phyloP scores from a whole-genome alignment of 1,140 invertebrate genomes.

The Conopomorpha cramerella region DNA sequence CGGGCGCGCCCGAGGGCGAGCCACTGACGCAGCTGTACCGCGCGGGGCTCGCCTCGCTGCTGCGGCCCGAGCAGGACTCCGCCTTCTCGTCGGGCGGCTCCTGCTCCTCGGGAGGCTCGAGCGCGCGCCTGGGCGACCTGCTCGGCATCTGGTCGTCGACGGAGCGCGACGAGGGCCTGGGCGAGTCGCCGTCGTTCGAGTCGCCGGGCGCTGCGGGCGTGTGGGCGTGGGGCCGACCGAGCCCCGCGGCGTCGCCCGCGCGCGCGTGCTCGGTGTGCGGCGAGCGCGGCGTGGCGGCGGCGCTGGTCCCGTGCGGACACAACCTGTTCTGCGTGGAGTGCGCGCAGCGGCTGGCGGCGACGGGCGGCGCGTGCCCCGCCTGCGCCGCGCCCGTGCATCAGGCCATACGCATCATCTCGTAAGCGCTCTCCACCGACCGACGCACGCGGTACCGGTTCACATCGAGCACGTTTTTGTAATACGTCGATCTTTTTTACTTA shows the following conservation, averaged over 20 bases:
- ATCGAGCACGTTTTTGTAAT: conserved; percentile 17
- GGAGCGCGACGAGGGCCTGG: conserved; percentile 80
- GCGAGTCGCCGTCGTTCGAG: conserved; percentile 80
- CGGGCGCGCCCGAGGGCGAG: conserved; percentile 59
- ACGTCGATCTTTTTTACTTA: conserved; percentile 52
- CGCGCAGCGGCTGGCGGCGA: conserved; percentile 75
- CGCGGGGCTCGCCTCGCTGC: conserved; percentile 63
- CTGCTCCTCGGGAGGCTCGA: conserved; percentile 70
- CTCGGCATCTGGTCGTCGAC: conserved; percentile 77
- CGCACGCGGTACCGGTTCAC: background rate
- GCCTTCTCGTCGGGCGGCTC: conserved; percentile 73
- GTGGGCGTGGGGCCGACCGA: conserved; percentile 76
- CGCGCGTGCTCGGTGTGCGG: conserved; percentile 85
- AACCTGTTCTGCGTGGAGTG: conserved; percentile 94
- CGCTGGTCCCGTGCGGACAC: conserved; percentile 91
- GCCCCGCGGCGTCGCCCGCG: conserved; percentile 69
- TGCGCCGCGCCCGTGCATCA: conserved; percentile 80
- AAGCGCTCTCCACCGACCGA: conserved; percentile 28
- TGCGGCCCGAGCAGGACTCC: conserved; percentile 56
- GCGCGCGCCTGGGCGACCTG: conserved; percentile 71
- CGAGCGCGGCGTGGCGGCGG: conserved; percentile 85
- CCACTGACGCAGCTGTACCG: conserved; percentile 70
- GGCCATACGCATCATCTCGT: conserved; percentile 70
- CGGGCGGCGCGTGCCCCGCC: conserved; percentile 81
- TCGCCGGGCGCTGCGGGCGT: conserved; percentile 66